Evolutionary conservation across 2,888 invertebrate species (phyloP), one percentile per base, ranked within the genome.

Genomic region (Nymphalis urticae): DNA sequence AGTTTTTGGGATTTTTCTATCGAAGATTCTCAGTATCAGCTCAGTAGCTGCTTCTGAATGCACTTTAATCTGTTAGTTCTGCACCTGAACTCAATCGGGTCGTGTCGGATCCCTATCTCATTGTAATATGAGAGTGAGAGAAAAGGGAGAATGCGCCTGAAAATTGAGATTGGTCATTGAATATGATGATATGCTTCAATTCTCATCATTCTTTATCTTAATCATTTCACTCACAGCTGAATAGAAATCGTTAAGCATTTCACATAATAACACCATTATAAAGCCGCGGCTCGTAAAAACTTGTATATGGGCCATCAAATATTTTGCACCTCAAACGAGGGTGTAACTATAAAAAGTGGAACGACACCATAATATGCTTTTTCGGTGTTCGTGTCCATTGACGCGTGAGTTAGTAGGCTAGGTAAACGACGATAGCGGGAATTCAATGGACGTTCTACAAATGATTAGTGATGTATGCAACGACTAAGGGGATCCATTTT

Each of bases 401-500:
- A 69, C 54, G 71, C 69, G 69, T 64, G 58, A 54, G 69, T 73
- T 69, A 69, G 65, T 63, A 27, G 8, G 24, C 47, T 32, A 56
- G 51, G 42, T 54, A 17, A 62, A 69, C 51, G 42, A 60, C 60
- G 61, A 69, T 73, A 56, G 61, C 66, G 68, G 66, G 59, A 60
- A 69, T 65, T 75, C 76, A 72, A 75, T 77, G 78, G 72, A 74
- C 70, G 60, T 17, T 56, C 67, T 68, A 72, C 74, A 73, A 73
- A 74, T 89, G 87, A 89, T 90, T 89, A 89, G 89, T 84, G 85
- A 89, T 89, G 89, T 88, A 90, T 90, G 89, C 87, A 86, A 82
- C 84, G 81, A 70, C 79, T 81, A 79, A 84, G 84, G 84, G 86
- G 86, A 76, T 79, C 78, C 79, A 82, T 87, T 89, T 89, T 88